Base-by-base conservation (phyloP, 1,140 invertebrate genomes). In the Macrocentrus cingulum region DNA sequence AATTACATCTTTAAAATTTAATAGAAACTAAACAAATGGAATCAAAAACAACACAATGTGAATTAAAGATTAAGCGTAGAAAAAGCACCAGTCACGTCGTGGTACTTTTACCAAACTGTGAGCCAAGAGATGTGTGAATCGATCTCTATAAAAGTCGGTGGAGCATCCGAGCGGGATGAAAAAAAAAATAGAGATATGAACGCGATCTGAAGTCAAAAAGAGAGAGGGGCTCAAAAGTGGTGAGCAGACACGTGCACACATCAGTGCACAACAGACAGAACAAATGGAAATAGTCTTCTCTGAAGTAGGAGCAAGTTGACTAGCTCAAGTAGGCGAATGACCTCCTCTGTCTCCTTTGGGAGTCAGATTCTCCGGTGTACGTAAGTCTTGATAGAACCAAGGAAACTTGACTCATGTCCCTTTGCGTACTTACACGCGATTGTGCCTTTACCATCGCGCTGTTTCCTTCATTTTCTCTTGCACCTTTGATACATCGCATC, bases 131-230 rank as follows among this genome's bases (percentile, higher is more conserved):
- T 18, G 46, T 49, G 46, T 49, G 36, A 49, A 49, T 49, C 11
- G 46, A 49, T 49, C 46, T 49, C 25, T 23, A 49, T 49, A 49
- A 49, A 49, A 49, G 46, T 34, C 46, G 46, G 25, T 32, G 18
- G 46, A 49, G 20, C 46, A 49, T 49, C 25, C 22, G 25, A 49
- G 46, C 11, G 36, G 19, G 19, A 22, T 34, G 23, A 18, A 23
- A 49, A 49, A 9, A 11, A 49, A n/a, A 29, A 49, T 34, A 7
- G 23, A 49, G 18, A n/a, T 13, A 48, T 13, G 13, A 49, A 49
- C 23, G 25, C 46, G 46, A 49, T 49, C 46, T 32, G 23, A 29
- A 49, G 46, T 49, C 46, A 49, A 11, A 16, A 29, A 49, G 36
- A 29, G 23, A 29, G 15, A 29, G 36, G 36, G 36, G 46, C 36